Evolutionary conservation across 1,140 invertebrate genomes (phyloP).

Genomic region (Lucilia sericata): DNA sequence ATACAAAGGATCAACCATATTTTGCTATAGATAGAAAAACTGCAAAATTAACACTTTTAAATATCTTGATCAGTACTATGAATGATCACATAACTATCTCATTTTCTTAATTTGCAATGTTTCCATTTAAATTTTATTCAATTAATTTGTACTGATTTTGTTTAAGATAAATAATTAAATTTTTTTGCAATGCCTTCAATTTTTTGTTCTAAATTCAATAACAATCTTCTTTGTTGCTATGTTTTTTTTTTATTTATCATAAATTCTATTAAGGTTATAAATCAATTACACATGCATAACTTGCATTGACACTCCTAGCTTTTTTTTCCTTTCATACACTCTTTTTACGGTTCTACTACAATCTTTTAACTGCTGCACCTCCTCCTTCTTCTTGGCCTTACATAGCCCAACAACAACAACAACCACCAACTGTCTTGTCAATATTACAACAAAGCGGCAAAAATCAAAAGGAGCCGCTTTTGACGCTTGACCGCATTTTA

Average conservation of each 20-base stretch:
- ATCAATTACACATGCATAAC: slow-evolving; percentile 42
- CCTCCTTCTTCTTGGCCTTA: slow-evolving; percentile 13
- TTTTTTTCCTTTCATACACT: background rate
- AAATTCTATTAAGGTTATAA: slow-evolving; percentile 41
- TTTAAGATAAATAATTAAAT: too few relatives aligned
- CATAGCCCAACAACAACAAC: slow-evolving; percentile 13
- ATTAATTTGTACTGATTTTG: too few relatives aligned
- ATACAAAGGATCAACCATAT: too few relatives aligned
- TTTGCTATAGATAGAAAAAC: too few relatives aligned
- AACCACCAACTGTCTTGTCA: background rate
- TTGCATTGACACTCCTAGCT: slow-evolving; percentile 31
- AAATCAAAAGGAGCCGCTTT: slow-evolving; percentile 27
- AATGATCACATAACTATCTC: too few relatives aligned
- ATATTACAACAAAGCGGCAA: slow-evolving; percentile 19
- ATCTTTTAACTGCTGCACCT: background rate
- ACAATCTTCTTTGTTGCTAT: too few relatives aligned
- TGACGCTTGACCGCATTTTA: slow-evolving; percentile 43
- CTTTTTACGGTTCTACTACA: background rate
- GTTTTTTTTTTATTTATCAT: background rate
- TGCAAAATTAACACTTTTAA: too few relatives aligned
- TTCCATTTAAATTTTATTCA: too few relatives aligned
- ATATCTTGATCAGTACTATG: too few relatives aligned
- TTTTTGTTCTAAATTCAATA: too few relatives aligned
- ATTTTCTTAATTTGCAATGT: too few relatives aligned
- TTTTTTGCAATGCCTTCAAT: too few relatives aligned